A percentile compares a stretch with the other conserved stretches of the same genome.
Evolutionary conservation across 2,797 vertebrate genomes (phyloP).

Genomic region (Esox lucius): DNA sequence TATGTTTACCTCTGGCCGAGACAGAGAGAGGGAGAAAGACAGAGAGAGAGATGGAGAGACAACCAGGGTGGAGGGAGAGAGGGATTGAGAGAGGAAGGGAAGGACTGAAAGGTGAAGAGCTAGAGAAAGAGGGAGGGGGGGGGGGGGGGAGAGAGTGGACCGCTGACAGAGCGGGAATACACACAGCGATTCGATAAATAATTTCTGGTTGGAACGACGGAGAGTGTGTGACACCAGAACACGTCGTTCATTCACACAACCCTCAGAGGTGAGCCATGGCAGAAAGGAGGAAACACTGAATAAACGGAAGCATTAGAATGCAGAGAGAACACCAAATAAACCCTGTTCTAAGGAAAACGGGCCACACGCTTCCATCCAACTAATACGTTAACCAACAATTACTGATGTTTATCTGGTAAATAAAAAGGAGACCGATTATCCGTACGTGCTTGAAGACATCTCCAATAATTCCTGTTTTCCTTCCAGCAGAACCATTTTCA

Average conservation of each 20-base stretch:
- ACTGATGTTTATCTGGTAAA: slow-evolving; percentile 72
- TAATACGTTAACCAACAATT: slow-evolving; percentile 61
- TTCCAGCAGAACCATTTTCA: slow-evolving; percentile 58
- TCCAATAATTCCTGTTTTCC: slow-evolving; percentile 62
- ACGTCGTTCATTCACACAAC: neutral
- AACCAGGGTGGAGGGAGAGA: neutral
- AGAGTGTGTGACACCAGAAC: neutral
- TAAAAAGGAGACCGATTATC: slow-evolving; percentile 65
- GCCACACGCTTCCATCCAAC: slow-evolving; percentile 13
- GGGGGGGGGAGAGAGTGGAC: slow-evolving; percentile 5
- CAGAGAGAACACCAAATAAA: slow-evolving; percentile 33
- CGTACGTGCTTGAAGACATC: slow-evolving; percentile 63
- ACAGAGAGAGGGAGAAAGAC: neutral
- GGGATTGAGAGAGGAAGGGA: neutral
- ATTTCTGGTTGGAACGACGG: slow-evolving; percentile 50
- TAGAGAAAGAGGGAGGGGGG: slow-evolving; percentile 15
- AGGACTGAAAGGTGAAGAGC: slow-evolving; percentile 11
- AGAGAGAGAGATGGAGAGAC: slow-evolving; percentile 6
- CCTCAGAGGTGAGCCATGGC: neutral
- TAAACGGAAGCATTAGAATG: slow-evolving; percentile 47
- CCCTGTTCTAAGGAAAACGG: slow-evolving; percentile 42
- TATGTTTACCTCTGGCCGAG: slow-evolving; percentile 69
- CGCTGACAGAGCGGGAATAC: slow-evolving; percentile 69
- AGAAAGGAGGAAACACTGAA: slow-evolving; percentile 46
- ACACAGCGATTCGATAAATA: slow-evolving; percentile 70